Evolutionary conservation across 2,888 invertebrate genomes (phyloP), one percentile per base, ranked within the genome.

Genomic region (Petrophora chlorosata): DNA sequence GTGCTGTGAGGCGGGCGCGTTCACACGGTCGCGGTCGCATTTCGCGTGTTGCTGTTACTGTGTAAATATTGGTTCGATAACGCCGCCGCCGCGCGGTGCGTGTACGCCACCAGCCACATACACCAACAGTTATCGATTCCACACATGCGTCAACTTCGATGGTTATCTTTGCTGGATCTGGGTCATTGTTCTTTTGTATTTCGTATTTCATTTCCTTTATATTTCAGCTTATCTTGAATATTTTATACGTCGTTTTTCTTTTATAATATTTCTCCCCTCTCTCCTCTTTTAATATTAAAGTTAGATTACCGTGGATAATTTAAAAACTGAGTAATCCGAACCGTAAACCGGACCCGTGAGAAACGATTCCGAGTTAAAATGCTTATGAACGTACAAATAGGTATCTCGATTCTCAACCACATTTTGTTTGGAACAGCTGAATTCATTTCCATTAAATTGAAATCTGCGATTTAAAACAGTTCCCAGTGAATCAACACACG

Each of bases 171-270:
- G 71, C 70, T 75, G 76, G 82, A 90, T 88, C 85, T 90, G 81
- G 89, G 90, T 90, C 90, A 88, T 87, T 88, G 87, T 87, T 90
- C 85, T 83, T 86, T 88, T 82, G 77, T 83, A 78, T 76, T 81
- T 82, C 70, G 59, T n/a, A n/a, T n/a, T n/a, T n/a, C n/a, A n/a
- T 68, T 67, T 66, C 51, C 65, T 76, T 73, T 70, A 72, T 58
- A 64, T 65, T 72, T 65, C 61, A 63, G 25, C 50, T 55, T 46
- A 41, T 53, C 48, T 19, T 16, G 28, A 30, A 35, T 12, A 15
- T 30, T 32, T 25, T 14, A 10, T 32, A 16, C 14, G 16, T 34
- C 23, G 34, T 40, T 28, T 25, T 26, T 25, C 10, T 7, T 43
- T 13, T 14, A 10, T 35, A 13, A 28, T 22, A 35, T 35, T 25